Percentiles rank a stretch among this genome's conserved stretches.
These are phyloP conservation scores for Drosophila cracens DNA, from an alignment of 2,888 invertebrate species.

Conservation along the genomic window DNA sequence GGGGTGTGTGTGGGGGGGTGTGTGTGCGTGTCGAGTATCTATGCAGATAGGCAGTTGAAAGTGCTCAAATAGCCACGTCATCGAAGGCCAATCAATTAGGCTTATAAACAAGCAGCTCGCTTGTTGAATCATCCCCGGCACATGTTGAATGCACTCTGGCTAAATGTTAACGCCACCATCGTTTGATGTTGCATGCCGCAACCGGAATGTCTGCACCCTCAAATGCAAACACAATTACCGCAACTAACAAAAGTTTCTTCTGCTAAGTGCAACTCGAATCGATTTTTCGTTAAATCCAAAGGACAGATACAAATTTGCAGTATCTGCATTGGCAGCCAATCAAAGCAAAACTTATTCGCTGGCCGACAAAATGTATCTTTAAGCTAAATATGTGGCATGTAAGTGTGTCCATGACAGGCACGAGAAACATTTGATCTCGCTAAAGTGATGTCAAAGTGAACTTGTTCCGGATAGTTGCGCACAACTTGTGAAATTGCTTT, in stretches of 20 bases:
- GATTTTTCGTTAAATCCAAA: not conserved
- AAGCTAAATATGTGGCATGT: not conserved
- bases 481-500: not conserved
- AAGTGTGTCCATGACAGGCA: not conserved
- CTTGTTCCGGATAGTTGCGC: not conserved
- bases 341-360: not conserved
- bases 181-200: not conserved
- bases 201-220: not conserved
- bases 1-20: no score
- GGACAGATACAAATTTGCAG: not conserved
- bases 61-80: constrained; percentile 21
- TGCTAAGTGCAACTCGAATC: not conserved
- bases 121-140: constrained; percentile 3
- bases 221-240: not conserved
- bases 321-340: not conserved
- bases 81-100: constrained; percentile 53
- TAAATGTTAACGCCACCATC: not conserved
- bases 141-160: constrained; percentile 9
- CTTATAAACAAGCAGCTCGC: constrained; percentile 11
- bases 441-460: not conserved
- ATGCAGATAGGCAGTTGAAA: constrained; percentile 23
- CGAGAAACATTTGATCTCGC: not conserved
- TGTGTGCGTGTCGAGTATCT: constrained; percentile 8
- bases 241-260: not conserved
- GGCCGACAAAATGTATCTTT: no score